A percentile compares a stretch with the other conserved stretches of the same genome.
Evolutionary conservation across 2,113 vertebrate genomes (phyloP).

Genomic region (Notiomystis cincta): DNA sequence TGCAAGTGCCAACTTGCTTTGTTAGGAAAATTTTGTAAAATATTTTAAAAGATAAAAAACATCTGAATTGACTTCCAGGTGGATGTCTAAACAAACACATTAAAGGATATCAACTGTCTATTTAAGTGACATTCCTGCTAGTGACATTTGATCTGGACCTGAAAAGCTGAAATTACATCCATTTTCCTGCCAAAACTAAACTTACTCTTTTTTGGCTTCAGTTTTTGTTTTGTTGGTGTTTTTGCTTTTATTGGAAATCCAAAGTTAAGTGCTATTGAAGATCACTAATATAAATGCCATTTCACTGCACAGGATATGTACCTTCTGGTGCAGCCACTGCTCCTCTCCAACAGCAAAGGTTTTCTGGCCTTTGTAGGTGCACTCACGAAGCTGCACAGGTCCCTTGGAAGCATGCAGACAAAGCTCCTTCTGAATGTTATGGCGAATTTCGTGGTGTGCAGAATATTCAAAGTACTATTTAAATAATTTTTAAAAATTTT

Average conservation of each 20-base stretch:
- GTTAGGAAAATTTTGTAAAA: neutral
- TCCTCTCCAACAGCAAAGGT: slow-evolving; percentile 78
- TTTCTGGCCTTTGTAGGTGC: slow-evolving; percentile 82
- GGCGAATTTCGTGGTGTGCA: slow-evolving; percentile 86
- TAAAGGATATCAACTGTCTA: neutral
- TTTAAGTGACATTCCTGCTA: neutral
- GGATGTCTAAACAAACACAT: neutral
- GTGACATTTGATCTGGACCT: neutral
- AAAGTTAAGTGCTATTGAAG: neutral
- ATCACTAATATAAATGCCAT: neutral
- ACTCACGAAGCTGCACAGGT: slow-evolving; percentile 79
- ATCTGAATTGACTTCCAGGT: neutral
- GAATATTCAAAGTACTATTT: slow-evolving; percentile 94
- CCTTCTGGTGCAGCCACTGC: slow-evolving; percentile 89
- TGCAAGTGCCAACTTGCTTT: neutral
- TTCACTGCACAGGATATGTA: slow-evolving; percentile 49
- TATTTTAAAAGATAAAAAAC: neutral
- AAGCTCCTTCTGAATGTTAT: slow-evolving; percentile 94
- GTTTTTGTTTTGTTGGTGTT: neutral
- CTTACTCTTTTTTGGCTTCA: neutral
- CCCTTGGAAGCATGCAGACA: slow-evolving; percentile 82
- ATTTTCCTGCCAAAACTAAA: neutral
- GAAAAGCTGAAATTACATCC: neutral
- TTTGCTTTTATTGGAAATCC: neutral
- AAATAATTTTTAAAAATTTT: neutral